phyloP scores from a whole-genome alignment of 2,797 vertebrate genomes.

The Dryobates pubescens region DNA sequence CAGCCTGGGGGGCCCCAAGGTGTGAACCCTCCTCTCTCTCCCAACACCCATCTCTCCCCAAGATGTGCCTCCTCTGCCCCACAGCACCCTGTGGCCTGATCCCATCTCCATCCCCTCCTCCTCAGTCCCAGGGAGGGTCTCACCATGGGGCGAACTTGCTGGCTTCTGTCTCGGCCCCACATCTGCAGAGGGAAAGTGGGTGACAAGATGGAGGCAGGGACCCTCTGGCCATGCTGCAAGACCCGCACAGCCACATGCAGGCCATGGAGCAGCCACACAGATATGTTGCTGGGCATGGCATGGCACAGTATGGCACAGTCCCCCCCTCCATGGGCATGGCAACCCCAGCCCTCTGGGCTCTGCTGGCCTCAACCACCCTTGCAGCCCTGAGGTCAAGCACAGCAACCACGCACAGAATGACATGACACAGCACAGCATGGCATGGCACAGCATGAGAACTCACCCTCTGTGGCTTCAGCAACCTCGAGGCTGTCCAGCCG shows the following conservation, averaged over 20 bases:
- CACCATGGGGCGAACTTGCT: conserved; percentile 18
- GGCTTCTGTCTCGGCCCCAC: conserved; percentile 42
- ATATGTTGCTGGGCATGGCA: fast-evolving
- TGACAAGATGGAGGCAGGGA: not conserved
- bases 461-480: not conserved
- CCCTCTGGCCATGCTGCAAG: fast-evolving
- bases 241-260: fast-evolving
- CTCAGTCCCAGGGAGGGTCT: not conserved
- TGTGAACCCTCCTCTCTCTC: not conserved
- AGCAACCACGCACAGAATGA: too few relatives aligned
- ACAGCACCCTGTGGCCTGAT: fast-evolving
- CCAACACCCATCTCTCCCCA: not conserved
- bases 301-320: not conserved
- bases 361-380: too few relatives aligned
- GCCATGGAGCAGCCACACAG: not conserved
- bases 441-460: not conserved
- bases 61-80: not conserved
- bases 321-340: not conserved
- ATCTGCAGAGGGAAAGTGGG: not conserved
- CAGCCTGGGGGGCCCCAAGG: not conserved
- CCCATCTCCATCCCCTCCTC: fast-evolving
- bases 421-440: not conserved
- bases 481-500: conserved; percentile 46
- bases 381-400: too few relatives aligned
- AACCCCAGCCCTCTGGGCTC: not conserved